phyloP scores from a whole-genome alignment of 30 jellyfish, hydroid and myxozoan species.

The Clytia hemisphaerica region DNA sequence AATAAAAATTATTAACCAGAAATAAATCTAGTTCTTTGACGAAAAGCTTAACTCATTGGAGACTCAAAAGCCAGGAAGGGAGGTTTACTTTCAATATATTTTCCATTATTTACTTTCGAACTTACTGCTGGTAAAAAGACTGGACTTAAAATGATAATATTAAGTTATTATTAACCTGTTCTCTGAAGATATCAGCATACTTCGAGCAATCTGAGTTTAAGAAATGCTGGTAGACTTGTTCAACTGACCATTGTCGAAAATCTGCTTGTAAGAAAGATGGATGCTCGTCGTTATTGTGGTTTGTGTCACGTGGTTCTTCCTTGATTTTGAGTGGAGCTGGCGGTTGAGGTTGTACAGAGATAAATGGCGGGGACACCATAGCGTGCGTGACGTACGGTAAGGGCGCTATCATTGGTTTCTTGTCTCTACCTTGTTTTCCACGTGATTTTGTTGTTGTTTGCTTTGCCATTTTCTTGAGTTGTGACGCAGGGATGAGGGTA shows the following conservation, averaged over 20 bases:
- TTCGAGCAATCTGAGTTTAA: constrained; percentile 53
- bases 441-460: background rate
- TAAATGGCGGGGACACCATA: background rate
- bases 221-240: constrained; percentile 45
- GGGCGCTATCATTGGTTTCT: background rate
- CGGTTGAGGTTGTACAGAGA: background rate
- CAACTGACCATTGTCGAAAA: constrained; percentile 56
- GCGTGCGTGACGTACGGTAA: background rate
- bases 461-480: background rate
- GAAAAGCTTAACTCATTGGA: no score
- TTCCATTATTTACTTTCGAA: no score
- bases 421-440: background rate
- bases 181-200: constrained; percentile 36
- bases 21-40: no score
- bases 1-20: background rate
- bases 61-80: no score
- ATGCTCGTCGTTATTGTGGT: background rate
- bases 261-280: no score
- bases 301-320: constrained; percentile 23
- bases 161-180: no score
- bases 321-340: constrained; percentile 3
- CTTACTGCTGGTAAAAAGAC: no score
- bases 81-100: no score
- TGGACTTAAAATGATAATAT: no score
- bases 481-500: background rate